These are phyloP conservation scores for Drosophila navojoa DNA, from an alignment of 1,140 invertebrate species.

Conservation along the genomic window DNA sequence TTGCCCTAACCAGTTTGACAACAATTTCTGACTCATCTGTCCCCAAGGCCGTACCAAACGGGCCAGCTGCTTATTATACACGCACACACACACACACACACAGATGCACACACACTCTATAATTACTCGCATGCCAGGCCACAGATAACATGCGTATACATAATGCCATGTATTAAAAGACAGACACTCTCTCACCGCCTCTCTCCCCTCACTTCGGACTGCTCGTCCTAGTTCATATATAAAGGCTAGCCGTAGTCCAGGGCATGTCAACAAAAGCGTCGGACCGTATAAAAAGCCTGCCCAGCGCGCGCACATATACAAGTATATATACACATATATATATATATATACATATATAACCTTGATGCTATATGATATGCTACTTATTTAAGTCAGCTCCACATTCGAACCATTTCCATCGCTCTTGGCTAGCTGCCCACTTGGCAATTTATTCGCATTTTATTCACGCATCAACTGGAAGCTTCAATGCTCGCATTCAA, in stretches of 20 bases:
- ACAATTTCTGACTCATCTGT: constrained; percentile 44
- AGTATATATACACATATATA: constrained; percentile 17
- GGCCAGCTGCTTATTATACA: constrained; percentile 65
- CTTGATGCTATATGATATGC: constrained; percentile 55
- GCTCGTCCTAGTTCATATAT: constrained; percentile 10
- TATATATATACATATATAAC: constrained; percentile 61
- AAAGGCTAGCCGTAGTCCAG: constrained; percentile 30
- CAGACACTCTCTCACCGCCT: neutral
- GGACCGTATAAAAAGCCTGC: constrained; percentile 4
- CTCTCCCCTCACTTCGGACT: neutral
- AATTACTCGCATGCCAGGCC: constrained; percentile 59
- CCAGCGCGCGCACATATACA: constrained; percentile 11
- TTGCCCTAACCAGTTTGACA: constrained; percentile 26
- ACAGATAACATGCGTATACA: constrained; percentile 63
- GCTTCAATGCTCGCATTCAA: constrained; percentile 4
- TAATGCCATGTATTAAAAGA: constrained; percentile 56
- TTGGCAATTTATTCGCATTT: constrained; percentile 54
- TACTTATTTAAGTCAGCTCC: constrained; percentile 57
- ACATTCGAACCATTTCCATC: neutral
- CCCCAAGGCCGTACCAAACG: constrained; percentile 60
- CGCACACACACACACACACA: constrained; percentile 3
- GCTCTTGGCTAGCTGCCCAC: constrained; percentile 31
- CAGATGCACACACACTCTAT: constrained; percentile 21
- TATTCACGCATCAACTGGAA: constrained; percentile 42
- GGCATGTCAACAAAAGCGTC: constrained; percentile 57